Percentiles rank a stretch among this genome's conserved stretches.
Conservation (phyloP, 2,888 invertebrate species). For the Ametastegia equiseti region DNA sequence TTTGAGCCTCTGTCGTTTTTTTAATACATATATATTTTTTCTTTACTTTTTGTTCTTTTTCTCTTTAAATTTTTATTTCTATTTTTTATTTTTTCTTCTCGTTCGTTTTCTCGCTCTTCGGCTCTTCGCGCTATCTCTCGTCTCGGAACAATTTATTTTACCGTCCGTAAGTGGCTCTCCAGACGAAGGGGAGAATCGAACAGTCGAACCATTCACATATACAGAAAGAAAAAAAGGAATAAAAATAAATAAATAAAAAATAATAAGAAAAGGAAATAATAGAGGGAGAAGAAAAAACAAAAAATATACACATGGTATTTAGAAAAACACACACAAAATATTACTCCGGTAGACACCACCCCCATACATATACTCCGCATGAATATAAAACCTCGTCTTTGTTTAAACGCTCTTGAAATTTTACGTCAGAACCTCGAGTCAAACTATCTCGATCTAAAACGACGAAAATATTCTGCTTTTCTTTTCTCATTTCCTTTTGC, state of each 20-base stretch:
- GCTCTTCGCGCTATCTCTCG: constrained; percentile 21
- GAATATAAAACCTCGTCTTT: too few relatives aligned
- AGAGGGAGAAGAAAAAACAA: too few relatives aligned
- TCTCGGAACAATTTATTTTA: constrained; percentile 43
- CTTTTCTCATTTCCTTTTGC: too few relatives aligned
- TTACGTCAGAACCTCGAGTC: too few relatives aligned
- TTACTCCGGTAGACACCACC: background rate
- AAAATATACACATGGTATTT: background rate
- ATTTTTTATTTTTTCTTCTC: background rate
- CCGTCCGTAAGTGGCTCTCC: constrained; percentile 43
- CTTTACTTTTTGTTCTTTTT: background rate
- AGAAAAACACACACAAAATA: background rate
- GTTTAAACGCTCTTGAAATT: too few relatives aligned
- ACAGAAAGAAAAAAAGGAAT: background rate
- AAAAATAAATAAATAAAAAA: background rate
- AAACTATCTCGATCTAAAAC: too few relatives aligned
- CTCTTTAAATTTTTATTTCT: too few relatives aligned
- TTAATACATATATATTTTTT: too few relatives aligned
- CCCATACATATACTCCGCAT: too few relatives aligned
- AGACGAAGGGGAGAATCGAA: constrained; percentile 40
- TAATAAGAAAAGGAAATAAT: background rate
- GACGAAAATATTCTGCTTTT: too few relatives aligned
- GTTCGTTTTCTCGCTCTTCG: background rate
- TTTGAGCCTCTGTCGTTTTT: background rate
- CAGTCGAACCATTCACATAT: constrained; percentile 34